Conservation (phyloP, 1,140 invertebrate genomes). For the Anoplolepis gracilipes region DNA sequence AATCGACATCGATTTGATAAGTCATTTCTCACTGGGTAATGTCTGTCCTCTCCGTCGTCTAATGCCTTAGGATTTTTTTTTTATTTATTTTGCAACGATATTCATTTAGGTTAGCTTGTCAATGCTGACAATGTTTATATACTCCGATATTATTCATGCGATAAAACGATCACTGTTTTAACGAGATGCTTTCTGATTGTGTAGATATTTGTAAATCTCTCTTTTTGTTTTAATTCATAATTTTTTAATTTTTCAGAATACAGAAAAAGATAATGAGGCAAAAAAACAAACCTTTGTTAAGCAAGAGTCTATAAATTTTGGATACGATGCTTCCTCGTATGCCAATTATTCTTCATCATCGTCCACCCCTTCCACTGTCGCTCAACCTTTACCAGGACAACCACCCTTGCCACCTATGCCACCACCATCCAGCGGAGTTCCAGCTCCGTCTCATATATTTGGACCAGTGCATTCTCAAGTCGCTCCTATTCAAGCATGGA, state of each 20-base stretch:
- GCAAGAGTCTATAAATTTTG: constrained; percentile 76
- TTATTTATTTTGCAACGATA: neutral
- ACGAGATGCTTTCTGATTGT: neutral
- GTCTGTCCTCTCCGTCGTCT: neutral
- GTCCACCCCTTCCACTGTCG: constrained; percentile 72
- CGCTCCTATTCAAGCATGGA: constrained; percentile 81
- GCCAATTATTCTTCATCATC: constrained; percentile 71
- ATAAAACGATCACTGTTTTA: neutral
- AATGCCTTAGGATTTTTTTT: neutral
- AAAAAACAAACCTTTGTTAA: constrained; percentile 72
- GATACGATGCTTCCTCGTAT: constrained; percentile 76
- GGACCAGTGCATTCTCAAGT: constrained; percentile 80
- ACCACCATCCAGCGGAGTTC: constrained; percentile 79
- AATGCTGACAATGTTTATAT: constrained; percentile 9
- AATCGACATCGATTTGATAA: too few species aligned
- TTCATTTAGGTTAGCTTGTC: constrained; percentile 63
- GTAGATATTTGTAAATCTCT: neutral
- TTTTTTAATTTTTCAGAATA: constrained; percentile 68
- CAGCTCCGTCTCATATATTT: constrained; percentile 82
- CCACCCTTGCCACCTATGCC: constrained; percentile 84
- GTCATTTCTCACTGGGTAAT: too few species aligned
- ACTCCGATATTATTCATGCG: neutral
- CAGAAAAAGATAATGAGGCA: constrained; percentile 78
- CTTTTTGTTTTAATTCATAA: constrained; percentile 60
- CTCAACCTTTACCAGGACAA: constrained; percentile 83